These are phyloP conservation scores for Diabrotica balteata DNA, from an alignment of 2,888 invertebrate genomes.

Conservation along the genomic window DNA sequence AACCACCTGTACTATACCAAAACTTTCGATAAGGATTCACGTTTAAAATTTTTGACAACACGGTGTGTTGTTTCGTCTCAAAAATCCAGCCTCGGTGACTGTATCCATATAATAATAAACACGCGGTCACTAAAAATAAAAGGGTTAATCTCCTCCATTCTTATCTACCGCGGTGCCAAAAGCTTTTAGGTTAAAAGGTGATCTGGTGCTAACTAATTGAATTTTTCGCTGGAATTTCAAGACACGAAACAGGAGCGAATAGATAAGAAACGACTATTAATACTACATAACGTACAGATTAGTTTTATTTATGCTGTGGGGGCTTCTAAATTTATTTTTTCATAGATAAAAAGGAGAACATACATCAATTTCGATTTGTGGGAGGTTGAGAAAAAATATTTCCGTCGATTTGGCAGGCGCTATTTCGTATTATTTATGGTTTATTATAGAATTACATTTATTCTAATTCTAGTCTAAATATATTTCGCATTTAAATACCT, in stretches of 20 bases:
- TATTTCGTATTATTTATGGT: too few relatives aligned
- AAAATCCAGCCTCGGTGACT: conserved; percentile 13
- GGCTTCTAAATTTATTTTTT: not conserved
- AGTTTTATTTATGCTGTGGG: not conserved
- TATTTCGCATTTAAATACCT: too few relatives aligned
- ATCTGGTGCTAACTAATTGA: conserved; percentile 62
- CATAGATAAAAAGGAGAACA: too few relatives aligned
- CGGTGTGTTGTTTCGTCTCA: not conserved
- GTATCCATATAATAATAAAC: conserved; percentile 18
- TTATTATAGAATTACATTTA: too few relatives aligned
- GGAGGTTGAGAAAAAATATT: too few relatives aligned
- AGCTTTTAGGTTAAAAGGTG: conserved; percentile 64
- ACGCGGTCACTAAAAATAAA: conserved; percentile 28
- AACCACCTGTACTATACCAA: conserved; percentile 10
- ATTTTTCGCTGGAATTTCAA: conserved; percentile 53
- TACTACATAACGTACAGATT: conserved; percentile 38
- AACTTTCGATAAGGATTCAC: too few relatives aligned
- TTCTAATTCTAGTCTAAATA: too few relatives aligned
- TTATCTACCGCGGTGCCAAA: conserved; percentile 56
- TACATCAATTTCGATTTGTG: too few relatives aligned
- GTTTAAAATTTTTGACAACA: not conserved
- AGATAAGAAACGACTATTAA: conserved; percentile 47
- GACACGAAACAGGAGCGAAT: conserved; percentile 49
- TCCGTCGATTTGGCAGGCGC: too few relatives aligned
- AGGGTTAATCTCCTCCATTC: conserved; percentile 39